A percentile compares a stretch with the other conserved stretches of the same genome.
These are phyloP conservation scores for Marcusenius ussheri DNA, from an alignment of 2,113 vertebrate genomes.

Conservation along the genomic window DNA sequence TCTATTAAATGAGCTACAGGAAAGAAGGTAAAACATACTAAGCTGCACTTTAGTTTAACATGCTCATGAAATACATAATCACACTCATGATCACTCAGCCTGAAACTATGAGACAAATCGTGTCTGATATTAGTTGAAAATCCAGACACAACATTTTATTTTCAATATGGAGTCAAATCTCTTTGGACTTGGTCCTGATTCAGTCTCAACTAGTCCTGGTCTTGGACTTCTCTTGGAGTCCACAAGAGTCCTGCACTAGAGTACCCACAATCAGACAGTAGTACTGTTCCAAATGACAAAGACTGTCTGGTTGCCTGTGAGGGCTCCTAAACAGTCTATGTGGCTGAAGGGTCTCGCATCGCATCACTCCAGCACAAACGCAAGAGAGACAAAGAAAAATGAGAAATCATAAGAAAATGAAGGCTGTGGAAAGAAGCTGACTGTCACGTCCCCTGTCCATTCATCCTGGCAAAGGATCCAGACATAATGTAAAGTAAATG, in stretches of 20 bases:
- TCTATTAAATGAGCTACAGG: too few relatives aligned
- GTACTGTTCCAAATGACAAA: neutral
- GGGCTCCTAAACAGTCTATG: neutral
- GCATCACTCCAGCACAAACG: neutral
- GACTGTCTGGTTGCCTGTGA: neutral
- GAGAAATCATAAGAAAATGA: constrained; percentile 25
- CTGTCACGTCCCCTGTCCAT: constrained; percentile 18
- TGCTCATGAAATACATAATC: too few relatives aligned
- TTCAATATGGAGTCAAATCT: neutral
- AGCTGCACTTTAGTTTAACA: too few relatives aligned
- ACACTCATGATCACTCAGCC: too few relatives aligned
- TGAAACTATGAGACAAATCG: too few relatives aligned
- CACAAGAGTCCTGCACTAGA: neutral
- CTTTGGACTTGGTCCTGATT: neutral
- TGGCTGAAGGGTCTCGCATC: neutral
- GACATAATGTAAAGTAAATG: constrained; percentile 62
- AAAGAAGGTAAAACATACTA: too few relatives aligned
- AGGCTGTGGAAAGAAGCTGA: constrained; percentile 38
- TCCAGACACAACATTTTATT: too few relatives aligned
- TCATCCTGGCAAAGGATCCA: constrained; percentile 42
- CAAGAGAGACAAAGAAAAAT: neutral
- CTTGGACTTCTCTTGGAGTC: neutral
- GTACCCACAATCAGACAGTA: neutral
- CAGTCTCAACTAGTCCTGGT: neutral
- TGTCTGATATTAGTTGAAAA: too few relatives aligned